These are phyloP conservation scores for Ephialtes manifestator DNA, from an alignment of 2,888 invertebrate species.

Conservation along the genomic window DNA sequence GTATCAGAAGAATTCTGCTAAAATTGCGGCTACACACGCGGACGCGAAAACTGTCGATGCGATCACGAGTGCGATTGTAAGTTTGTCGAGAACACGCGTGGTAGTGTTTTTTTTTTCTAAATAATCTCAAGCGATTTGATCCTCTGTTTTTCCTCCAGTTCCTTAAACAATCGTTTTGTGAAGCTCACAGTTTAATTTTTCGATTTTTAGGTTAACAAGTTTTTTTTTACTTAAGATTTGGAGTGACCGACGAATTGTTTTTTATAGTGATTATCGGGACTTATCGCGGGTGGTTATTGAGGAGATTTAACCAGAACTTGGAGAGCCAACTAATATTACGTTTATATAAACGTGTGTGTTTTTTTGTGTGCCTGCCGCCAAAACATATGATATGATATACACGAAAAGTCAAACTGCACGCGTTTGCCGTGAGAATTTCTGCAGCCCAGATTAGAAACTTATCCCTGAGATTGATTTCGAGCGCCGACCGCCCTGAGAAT, in stretches of 20 bases:
- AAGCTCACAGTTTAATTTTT: slow-evolving; percentile 16
- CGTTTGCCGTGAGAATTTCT: slow-evolving; percentile 62
- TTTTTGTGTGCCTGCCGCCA: slow-evolving; percentile 60
- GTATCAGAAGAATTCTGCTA: slow-evolving; percentile 78
- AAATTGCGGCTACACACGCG: slow-evolving; percentile 65
- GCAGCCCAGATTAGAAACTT: slow-evolving; percentile 65
- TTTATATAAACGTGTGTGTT: slow-evolving; percentile 40
- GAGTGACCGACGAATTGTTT: slow-evolving; percentile 2
- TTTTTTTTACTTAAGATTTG: neutral
- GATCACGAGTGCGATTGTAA: slow-evolving; percentile 75
- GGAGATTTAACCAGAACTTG: neutral
- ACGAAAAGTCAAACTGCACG: slow-evolving; percentile 58
- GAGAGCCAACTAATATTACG: slow-evolving; percentile 46
- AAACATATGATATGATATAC: slow-evolving; percentile 30
- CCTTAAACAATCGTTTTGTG: slow-evolving; percentile 5
- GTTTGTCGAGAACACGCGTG: slow-evolving; percentile 71
- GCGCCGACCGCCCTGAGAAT: slow-evolving; percentile 56
- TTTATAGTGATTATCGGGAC: neutral
- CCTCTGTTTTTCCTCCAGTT: neutral
- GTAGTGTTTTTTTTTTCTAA: slow-evolving; percentile 23
- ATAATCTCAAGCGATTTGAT: neutral
- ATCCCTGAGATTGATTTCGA: slow-evolving; percentile 66
- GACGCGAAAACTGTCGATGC: slow-evolving; percentile 59
- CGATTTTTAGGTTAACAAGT: neutral
- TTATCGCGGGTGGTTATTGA: neutral